phyloP scores from a whole-genome alignment of 2,888 invertebrate genomes.

The Serripes groenlandicus region DNA sequence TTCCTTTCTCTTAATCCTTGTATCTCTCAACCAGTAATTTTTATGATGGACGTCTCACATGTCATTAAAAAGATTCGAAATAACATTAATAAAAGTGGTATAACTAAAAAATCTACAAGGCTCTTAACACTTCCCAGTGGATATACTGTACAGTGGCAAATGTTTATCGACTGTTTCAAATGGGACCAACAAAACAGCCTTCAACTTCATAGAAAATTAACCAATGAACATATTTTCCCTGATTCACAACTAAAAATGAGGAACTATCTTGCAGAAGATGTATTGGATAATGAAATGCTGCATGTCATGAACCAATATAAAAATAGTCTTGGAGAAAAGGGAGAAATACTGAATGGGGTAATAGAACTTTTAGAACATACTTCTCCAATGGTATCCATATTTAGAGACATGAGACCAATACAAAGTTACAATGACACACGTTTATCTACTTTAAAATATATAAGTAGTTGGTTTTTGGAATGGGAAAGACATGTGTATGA shows the following conservation, averaged over 20 bases:
- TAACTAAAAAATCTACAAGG: conserved; percentile 25
- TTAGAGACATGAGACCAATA: conserved; percentile 37
- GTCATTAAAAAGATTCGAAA: conserved; percentile 56
- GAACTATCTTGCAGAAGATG: conserved; percentile 56
- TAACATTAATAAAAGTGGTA: conserved; percentile 48
- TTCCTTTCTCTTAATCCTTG: neutral
- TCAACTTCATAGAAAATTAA: conserved; percentile 40
- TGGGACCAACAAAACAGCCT: conserved; percentile 52
- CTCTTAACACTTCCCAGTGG: conserved; percentile 18
- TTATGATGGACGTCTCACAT: conserved; percentile 50
- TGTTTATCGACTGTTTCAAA: conserved; percentile 38
- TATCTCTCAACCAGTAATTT: conserved; percentile 16
- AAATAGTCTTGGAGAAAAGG: conserved; percentile 23
- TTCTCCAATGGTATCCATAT: conserved; percentile 24
- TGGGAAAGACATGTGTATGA: neutral
- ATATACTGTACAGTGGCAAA: conserved; percentile 47
- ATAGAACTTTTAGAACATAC: conserved; percentile 37
- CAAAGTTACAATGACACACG: neutral
- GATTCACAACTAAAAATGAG: conserved; percentile 35
- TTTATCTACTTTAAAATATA: neutral
- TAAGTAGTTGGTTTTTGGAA: neutral
- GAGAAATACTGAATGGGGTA: conserved; percentile 25
- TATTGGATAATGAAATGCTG: conserved; percentile 52
- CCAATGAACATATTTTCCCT: conserved; percentile 42
- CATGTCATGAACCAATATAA: conserved; percentile 39